Evolutionary conservation across 2,113 vertebrate genomes (phyloP), one percentile per base, ranked within the genome.

Genomic region (Martes martes): DNA sequence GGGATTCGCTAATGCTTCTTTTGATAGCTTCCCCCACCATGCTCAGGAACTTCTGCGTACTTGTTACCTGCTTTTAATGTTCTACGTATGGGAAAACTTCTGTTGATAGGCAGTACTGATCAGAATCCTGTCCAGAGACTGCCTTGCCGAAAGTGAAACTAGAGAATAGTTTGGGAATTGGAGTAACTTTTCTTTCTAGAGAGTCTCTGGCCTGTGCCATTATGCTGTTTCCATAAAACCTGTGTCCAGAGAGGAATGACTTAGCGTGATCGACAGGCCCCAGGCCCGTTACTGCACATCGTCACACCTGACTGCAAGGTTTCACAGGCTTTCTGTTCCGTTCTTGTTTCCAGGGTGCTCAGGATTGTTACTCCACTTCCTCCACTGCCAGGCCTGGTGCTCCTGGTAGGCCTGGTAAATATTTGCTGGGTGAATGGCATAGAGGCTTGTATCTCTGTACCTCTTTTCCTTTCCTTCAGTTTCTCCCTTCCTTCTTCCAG

Each of bases 31-130:
- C 69, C 47, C 61, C 52, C 36, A 47, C 18, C 61, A 67, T 31
- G 55, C 45, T 42, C 74, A 81, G 80, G 42, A 87, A 55, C 63
- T 57, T 95, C 52, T 39, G 10, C 19, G 82, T 95, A n/a, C 95
- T 81, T 47, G 33, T 88, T 95, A n/a, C 18, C 80, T 95, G 74
- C 26, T 87, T 95, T 80, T 94, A 39, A 15, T 71, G 76, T 82
- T 90, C 79, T 11, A 11, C 67, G 2, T 96, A 15, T 63, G n/a
- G 67, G 52, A 94, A 45, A 61, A 69, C 74, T 74, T 93, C 7
- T 79, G 42, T 69, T 94, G 18, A 47, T 96, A 80, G 57, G 33
- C 39, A 55, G 31, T 52, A 55, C 24, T 74, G 31, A 91, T 90
- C 76, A 81, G 95, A 92, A 76, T 83, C 19, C 33, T 11, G 52